phyloP scores from a whole-genome alignment of 2,888 invertebrate species.

The Cephus nigrinus region DNA sequence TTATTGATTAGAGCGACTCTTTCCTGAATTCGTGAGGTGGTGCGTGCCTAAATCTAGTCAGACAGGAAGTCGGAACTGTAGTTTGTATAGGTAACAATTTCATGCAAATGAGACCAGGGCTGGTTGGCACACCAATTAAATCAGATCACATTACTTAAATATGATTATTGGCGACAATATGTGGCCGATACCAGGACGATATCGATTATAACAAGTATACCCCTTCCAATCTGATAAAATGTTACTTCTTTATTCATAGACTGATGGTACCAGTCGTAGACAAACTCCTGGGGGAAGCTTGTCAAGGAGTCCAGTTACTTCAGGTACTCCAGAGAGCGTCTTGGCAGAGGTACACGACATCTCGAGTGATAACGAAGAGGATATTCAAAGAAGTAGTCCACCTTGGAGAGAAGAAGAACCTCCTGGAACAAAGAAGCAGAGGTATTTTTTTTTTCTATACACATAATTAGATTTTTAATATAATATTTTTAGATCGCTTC shows the following conservation, averaged over 20 bases:
- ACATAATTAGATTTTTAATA: background rate
- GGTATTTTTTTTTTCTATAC: background rate
- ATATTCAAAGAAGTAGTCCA: conserved; percentile 35
- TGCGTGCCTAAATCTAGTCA: background rate
- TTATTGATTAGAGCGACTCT: conserved; percentile 3
- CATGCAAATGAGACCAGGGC: conserved; percentile 5
- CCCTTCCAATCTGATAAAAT: conserved; percentile 10
- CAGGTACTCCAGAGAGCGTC: conserved; percentile 51
- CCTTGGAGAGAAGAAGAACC: conserved; percentile 45
- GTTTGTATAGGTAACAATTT: background rate
- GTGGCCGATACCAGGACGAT: conserved; percentile 31
- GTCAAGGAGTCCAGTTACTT: conserved; percentile 51
- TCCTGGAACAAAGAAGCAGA: background rate
- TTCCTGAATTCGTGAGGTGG: background rate
- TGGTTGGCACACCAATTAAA: conserved; percentile 7
- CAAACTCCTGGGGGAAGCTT: conserved; percentile 46
- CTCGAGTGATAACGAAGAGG: conserved; percentile 52
- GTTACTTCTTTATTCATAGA: conserved; percentile 37
- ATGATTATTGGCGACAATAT: conserved; percentile 10
- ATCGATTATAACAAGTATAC: conserved; percentile 41
- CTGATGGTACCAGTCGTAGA: conserved; percentile 55
- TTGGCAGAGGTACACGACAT: conserved; percentile 47
- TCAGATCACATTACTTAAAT: background rate
- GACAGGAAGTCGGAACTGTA: background rate
- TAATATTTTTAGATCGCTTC: background rate